These are phyloP conservation scores for Melanchra persicariae DNA, from an alignment of 2,888 invertebrate species.

Conservation along the genomic window DNA sequence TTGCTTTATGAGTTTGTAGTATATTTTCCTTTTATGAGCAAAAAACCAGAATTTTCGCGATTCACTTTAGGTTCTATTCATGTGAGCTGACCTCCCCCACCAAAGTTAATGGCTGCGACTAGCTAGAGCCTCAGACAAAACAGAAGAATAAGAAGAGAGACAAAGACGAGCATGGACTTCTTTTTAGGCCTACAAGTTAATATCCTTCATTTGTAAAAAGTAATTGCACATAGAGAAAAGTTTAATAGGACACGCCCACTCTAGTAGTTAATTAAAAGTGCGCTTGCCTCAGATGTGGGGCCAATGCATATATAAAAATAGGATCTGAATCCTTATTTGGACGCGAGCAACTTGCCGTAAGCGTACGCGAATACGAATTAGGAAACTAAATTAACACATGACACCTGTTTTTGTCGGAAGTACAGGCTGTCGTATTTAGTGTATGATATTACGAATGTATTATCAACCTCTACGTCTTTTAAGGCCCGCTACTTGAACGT, in stretches of 20 bases:
- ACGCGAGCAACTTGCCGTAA: conserved; percentile 15
- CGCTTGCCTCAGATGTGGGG: conserved; percentile 44
- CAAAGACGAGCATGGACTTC: not conserved
- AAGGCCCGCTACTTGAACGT: conserved; percentile 40
- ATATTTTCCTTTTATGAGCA: too few species aligned
- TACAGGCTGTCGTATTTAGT: conserved; percentile 51
- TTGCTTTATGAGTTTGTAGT: too few species aligned
- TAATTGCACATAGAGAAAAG: conserved; percentile 13
- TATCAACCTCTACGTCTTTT: conserved; percentile 29
- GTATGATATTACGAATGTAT: conserved; percentile 34
- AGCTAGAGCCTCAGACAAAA: not conserved
- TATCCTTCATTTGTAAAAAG: not conserved
- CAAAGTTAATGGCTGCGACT: not conserved
- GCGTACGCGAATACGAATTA: conserved; percentile 44
- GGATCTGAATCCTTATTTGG: conserved; percentile 49
- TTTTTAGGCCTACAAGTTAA: not conserved
- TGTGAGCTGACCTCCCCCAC: too few species aligned
- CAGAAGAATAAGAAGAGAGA: not conserved
- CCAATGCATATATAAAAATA: conserved; percentile 38
- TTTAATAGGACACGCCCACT: conserved; percentile 24
- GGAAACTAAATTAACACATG: conserved; percentile 47
- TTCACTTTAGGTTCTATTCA: too few species aligned
- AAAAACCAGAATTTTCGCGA: too few species aligned
- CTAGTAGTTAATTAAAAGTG: conserved; percentile 40
- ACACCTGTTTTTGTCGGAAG: conserved; percentile 63